A percentile compares a stretch with the other conserved stretches of the same genome.
Evolutionary conservation across 2,113 vertebrate species (phyloP).

Genomic region (Brachyhypopomus occidentalis): DNA sequence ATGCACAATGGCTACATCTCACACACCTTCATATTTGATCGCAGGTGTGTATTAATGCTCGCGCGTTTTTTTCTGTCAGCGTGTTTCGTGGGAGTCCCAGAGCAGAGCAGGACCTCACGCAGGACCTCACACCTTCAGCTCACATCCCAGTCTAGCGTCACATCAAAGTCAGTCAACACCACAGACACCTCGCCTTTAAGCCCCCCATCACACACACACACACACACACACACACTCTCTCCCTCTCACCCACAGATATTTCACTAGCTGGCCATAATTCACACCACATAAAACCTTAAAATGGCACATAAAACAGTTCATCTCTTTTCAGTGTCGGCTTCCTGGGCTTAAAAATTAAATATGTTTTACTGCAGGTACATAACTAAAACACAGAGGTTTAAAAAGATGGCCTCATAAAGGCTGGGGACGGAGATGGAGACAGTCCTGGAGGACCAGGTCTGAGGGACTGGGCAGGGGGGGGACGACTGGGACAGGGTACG

Average conservation of each 20-base stretch:
- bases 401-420: conserved; percentile 54
- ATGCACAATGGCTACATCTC: neutral
- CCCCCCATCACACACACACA: no score
- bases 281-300: conserved; percentile 83
- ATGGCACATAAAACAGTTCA: conserved; percentile 82
- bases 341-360: conserved; percentile 77
- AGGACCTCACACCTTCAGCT: conserved; percentile 61
- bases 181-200: conserved; percentile 45
- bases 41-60: conserved; percentile 9
- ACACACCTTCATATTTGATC: conserved; percentile 3
- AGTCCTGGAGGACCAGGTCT: neutral
- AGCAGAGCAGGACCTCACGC: no score
- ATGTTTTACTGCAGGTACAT: conserved; percentile 77
- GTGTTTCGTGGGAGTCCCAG: conserved; percentile 56
- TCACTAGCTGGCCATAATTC: conserved; percentile 74
- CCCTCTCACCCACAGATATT: conserved; percentile 58
- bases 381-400: conserved; percentile 67
- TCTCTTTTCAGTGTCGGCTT: conserved; percentile 78
- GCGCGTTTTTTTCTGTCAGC: conserved; percentile 41
- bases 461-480: conserved; percentile 26
- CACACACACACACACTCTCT: no score
- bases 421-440: conserved; percentile 25
- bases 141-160: conserved; percentile 63
- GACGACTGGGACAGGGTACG: conserved; percentile 4
- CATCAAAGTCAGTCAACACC: conserved; percentile 66